phyloP scores from a whole-genome alignment of 2,113 vertebrate genomes.

The Pterocles burchelli region DNA sequence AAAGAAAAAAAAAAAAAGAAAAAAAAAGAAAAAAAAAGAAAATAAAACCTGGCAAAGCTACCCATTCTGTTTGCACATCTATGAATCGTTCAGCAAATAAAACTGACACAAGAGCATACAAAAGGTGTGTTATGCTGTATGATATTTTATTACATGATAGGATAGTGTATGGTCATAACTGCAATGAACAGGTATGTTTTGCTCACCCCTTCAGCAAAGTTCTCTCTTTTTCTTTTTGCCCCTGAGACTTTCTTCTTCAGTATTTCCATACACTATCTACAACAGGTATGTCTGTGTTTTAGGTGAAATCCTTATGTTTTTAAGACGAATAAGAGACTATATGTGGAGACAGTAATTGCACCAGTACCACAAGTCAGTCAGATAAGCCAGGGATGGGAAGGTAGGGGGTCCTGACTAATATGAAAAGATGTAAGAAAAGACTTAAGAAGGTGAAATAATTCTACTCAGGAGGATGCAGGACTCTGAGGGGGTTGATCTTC shows the following conservation, averaged over 20 bases:
- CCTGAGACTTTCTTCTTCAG: neutral
- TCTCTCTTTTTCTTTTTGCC: neutral
- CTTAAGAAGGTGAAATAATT: conserved; percentile 31
- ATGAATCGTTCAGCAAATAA: neutral
- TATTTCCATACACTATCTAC: neutral
- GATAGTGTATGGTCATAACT: neutral
- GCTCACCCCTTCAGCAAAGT: neutral
- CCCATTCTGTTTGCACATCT: neutral
- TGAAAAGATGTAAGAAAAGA: neutral
- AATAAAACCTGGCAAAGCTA: neutral
- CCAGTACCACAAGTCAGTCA: neutral
- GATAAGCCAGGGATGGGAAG: neutral
- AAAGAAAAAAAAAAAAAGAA: neutral
- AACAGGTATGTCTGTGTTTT: neutral
- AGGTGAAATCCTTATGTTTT: neutral
- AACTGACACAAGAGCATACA: neutral
- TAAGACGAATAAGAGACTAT: neutral
- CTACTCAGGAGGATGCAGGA: neutral
- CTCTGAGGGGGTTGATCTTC: neutral
- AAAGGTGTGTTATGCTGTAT: neutral
- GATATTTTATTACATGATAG: neutral
- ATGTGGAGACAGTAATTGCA: neutral
- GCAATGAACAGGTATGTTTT: neutral
- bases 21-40: neutral
- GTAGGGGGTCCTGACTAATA: neutral